phyloP scores from a whole-genome alignment of 1,140 invertebrate genomes.

The Artemia franciscana region DNA sequence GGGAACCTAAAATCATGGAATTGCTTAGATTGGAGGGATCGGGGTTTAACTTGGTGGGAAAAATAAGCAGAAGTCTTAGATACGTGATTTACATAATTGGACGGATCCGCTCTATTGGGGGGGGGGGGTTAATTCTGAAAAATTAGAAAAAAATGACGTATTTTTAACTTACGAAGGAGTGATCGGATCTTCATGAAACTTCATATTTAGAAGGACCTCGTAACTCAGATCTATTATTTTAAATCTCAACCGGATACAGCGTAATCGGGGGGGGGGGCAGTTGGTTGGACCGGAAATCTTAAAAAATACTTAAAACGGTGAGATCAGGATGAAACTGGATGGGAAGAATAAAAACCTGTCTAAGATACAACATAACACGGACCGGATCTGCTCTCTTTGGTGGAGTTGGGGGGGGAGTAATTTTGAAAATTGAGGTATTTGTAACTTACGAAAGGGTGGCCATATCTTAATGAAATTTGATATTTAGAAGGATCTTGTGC shows the following conservation, averaged over 20 bases:
- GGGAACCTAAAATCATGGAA: too few species aligned
- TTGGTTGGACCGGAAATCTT: neutral
- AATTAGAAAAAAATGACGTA: too few species aligned
- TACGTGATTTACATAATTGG: neutral
- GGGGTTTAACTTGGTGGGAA: neutral
- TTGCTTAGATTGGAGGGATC: neutral
- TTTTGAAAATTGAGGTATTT: neutral
- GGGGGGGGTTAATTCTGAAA: too few species aligned
- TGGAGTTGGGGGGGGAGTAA: neutral
- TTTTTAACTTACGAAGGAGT: too few species aligned
- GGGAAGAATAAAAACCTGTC: neutral
- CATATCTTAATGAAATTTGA: neutral
- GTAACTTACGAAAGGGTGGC: too few species aligned
- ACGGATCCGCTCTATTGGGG: neutral
- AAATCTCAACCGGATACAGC: neutral
- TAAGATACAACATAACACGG: neutral
- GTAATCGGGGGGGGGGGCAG: neutral
- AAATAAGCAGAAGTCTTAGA: neutral
- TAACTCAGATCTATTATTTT: neutral
- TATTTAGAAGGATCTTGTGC: neutral
- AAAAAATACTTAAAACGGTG: neutral
- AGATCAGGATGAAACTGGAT: neutral
- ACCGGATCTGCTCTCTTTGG: neutral
- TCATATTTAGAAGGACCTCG: neutral
- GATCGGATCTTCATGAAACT: neutral